Evolutionary conservation across 2,113 vertebrate genomes (phyloP).

Genomic region (Dasyornis broadbenti): DNA sequence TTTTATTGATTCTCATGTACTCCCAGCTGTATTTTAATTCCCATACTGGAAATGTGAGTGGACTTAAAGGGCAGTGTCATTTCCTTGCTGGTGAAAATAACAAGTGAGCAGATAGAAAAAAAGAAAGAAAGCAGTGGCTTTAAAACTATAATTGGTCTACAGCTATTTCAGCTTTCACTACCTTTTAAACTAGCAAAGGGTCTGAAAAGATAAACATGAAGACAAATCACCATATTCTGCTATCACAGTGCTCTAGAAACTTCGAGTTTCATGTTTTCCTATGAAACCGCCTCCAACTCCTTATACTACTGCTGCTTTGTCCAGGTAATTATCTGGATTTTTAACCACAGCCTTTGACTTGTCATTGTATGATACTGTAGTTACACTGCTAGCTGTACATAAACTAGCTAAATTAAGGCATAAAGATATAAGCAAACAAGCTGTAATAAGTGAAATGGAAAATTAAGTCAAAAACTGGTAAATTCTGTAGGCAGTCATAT

Average conservation of each 20-base stretch:
- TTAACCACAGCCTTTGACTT: background rate
- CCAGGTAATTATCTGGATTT: background rate
- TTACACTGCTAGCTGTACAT: background rate
- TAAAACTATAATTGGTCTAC: background rate
- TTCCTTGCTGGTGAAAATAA: background rate
- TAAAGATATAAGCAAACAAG: background rate
- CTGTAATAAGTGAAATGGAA: background rate
- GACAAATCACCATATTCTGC: background rate
- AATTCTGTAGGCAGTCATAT: background rate
- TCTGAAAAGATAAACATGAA: background rate
- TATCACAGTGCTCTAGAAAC: background rate
- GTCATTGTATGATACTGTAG: background rate
- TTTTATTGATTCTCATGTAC: background rate
- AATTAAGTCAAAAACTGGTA: background rate
- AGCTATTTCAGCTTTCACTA: background rate
- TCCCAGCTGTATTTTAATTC: background rate
- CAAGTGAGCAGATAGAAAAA: background rate
- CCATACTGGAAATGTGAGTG: background rate
- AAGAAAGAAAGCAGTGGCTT: background rate
- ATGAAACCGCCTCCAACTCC: background rate
- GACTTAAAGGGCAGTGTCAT: background rate
- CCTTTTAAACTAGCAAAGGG: background rate
- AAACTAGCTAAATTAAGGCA: background rate
- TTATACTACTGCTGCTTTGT: background rate
- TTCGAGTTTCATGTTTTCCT: background rate